These are phyloP conservation scores for Globia sparganii DNA, from an alignment of 2,888 invertebrate genomes.

Conservation along the genomic window DNA sequence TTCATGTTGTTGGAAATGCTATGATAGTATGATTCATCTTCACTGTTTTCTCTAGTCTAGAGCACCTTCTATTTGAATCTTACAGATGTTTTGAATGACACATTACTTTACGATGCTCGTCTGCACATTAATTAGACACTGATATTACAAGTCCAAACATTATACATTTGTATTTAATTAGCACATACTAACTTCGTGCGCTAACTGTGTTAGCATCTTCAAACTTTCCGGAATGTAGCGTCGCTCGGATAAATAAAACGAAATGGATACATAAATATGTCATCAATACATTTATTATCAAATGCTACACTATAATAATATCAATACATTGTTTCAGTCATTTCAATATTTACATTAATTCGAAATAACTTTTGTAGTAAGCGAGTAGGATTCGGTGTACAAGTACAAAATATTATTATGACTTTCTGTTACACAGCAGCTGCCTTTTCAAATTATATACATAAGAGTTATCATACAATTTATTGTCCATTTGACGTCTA, in stretches of 20 bases:
- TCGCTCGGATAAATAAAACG: conserved; percentile 57
- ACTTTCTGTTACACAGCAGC: conserved; percentile 62
- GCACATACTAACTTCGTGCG: conserved; percentile 48
- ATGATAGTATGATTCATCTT: conserved; percentile 34
- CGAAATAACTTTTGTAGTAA: conserved; percentile 62
- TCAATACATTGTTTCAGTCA: conserved; percentile 70
- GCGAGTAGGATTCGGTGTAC: conserved; percentile 55
- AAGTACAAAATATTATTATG: conserved; percentile 64
- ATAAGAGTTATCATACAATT: conserved; percentile 47
- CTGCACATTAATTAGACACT: conserved; percentile 47
- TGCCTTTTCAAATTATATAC: conserved; percentile 50
- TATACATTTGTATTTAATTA: conserved; percentile 57
- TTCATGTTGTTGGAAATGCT: conserved; percentile 20
- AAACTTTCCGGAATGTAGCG: conserved; percentile 29
- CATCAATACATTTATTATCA: conserved; percentile 72
- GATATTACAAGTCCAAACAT: conserved; percentile 57
- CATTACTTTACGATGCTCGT: conserved; percentile 8
- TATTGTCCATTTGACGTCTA: conserved; percentile 50
- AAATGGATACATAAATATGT: conserved; percentile 58
- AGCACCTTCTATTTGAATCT: conserved; percentile 28
- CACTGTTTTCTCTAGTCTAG: conserved; percentile 31
- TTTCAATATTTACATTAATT: conserved; percentile 67
- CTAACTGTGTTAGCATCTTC: conserved; percentile 27
- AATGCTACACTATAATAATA: conserved; percentile 67
- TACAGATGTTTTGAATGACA: conserved; percentile 27